Percentiles rank a stretch among this genome's conserved stretches.
These are phyloP conservation scores for Aurelia coerulea DNA, from an alignment of 30 jellyfish, hydroid and myxozoan species.

Conservation along the genomic window DNA sequence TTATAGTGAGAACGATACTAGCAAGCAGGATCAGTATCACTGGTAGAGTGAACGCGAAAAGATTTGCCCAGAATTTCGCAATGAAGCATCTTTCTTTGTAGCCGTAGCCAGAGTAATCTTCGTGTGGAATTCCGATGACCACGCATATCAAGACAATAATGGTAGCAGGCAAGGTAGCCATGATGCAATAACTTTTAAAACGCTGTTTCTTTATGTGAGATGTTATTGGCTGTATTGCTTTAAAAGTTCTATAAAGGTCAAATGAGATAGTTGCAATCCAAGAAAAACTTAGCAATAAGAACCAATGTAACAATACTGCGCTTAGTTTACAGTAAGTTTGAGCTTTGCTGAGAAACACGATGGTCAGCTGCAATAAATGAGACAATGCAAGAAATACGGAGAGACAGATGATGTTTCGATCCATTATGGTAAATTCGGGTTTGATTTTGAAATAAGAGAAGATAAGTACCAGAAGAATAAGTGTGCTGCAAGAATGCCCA, in stretches of 20 bases:
- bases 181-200: background rate
- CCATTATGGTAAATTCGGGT: background rate
- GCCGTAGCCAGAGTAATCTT: constrained; percentile 32
- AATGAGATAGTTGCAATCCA: constrained; percentile 46
- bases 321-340: constrained; percentile 1
- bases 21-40: constrained; percentile 22
- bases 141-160: constrained; percentile 8
- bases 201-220: background rate
- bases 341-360: background rate
- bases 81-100: constrained; percentile 16
- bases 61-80: constrained; percentile 52
- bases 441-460: background rate
- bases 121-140: constrained; percentile 8
- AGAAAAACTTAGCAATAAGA: constrained; percentile 3
- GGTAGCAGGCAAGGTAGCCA: constrained; percentile 28
- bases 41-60: constrained; percentile 33
- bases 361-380: constrained; percentile 5
- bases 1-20: constrained; percentile 7
- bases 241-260: constrained; percentile 18
- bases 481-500: constrained; percentile 8
- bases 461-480: background rate
- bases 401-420: constrained; percentile 5
- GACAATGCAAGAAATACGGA: background rate
- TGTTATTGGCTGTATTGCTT: background rate
- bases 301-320: constrained; percentile 36